Evolutionary conservation across 2,888 invertebrate species (phyloP), one percentile per base, ranked within the genome.

Genomic region (Amiota communis): DNA sequence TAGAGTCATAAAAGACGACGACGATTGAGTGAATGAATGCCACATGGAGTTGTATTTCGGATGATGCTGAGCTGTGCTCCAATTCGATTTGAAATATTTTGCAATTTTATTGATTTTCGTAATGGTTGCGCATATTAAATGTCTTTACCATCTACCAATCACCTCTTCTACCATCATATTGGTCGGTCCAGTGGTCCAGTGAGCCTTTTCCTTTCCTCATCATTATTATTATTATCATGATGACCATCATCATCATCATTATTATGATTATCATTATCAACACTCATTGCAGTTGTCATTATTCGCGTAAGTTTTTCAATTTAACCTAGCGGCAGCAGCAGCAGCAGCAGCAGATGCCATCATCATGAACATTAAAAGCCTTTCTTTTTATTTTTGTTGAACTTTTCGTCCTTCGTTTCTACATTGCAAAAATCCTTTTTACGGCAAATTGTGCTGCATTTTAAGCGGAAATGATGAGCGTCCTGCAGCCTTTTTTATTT

Each of bases 371-470:
- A 74, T 78, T 75, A 75, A 76, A 72, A 17, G 70, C 47, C 68
- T 15, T 70, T 56, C n/a, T 15, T 47, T 47, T 57, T 51, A 17
- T 57, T 56, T 46, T 48, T 70, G 17, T 70, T 49, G 47, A 15
- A 56, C 9, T 59, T 48, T 1, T 59, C n/a, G 17, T 51, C 72
- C 17, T 36, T 65, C 17, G 71, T 59, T 59, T 10, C 9, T 59
- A 20, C 69, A 15, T 71, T 75, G 77, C 71, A 74, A 75, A 36
- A 82, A 78, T 77, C 80, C 78, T 77, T 83, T 82, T 82, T 85
- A 82, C 84, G 82, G 83, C 81, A 82, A 81, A 84, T 84, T 84
- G 84, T 82, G 83, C 82, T 82, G 85, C 82, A 85, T 85, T 82
- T 82, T 81, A 79, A 82, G 79, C 82, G 82, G 85, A 82, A 82